Base-by-base conservation (phyloP, 2,888 invertebrate species). In the Augiades crinisus region DNA sequence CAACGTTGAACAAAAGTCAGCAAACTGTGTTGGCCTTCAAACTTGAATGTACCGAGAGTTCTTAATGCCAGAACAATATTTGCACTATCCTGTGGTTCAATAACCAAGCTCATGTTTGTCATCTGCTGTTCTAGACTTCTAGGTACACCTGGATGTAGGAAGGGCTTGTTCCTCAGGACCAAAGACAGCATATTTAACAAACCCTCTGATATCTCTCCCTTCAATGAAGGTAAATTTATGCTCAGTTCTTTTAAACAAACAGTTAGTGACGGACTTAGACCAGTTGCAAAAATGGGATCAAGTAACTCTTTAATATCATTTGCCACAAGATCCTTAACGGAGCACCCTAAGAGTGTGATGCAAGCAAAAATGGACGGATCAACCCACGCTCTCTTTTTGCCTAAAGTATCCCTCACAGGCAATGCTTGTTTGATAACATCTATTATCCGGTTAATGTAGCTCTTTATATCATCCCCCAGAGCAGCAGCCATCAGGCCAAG, bases 281-380 rank as follows among this genome's bases (percentile, higher is more conserved):
- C 98, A 4, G 97, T 96, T 0, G 95, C 94, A 72, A 99, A 92
- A 96, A 99, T 98, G 37, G 95, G 94, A 61, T 98, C 98, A 19
- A 99, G 84, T 33, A 99, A 91, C 53, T 96, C 95, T 53, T 93
- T 93, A 3, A 98, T 94, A 63, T 97, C 96, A 61, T 90, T 83
- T 5, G 93, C 92, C 8, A 97, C 95, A 22, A 93, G 91, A 16
- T 94, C 93, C 58, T 95, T 95, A 0, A 98, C 94, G 0, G 99
- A 96, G 75, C 96, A 94, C 0, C 96, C 96, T 5, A 99, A 81
- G 60, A 99, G 91, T 19, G 98, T 97, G 14, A 99, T 95, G 75
- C 98, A 99, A 19, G 96, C 95, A 78, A 98, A 99, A 41, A 99
- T 95, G 0, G 96, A 94, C 0, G 98, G 95, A 71, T 99, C 98